A percentile compares a stretch with the other conserved stretches of the same genome.
phyloP scores from a whole-genome alignment of 2,888 invertebrate genomes.

The Parnassius smintheus region DNA sequence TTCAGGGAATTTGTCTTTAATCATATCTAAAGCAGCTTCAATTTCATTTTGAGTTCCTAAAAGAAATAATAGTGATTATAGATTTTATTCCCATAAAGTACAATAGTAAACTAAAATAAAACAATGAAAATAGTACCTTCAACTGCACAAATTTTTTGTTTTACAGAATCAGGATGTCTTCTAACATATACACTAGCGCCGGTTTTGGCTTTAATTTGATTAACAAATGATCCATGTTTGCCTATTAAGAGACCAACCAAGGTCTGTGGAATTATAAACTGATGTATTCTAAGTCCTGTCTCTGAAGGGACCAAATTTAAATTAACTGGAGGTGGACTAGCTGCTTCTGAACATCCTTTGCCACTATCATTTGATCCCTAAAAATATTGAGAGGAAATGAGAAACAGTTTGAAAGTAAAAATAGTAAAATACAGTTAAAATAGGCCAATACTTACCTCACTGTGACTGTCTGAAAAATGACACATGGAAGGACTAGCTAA shows the following conservation, averaged over 20 bases:
- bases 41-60: conserved; percentile 88
- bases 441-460: conserved; percentile 71
- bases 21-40: conserved; percentile 90
- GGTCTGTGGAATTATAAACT: conserved; percentile 87
- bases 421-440: not conserved
- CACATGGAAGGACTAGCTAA: conserved; percentile 85
- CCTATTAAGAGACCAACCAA: conserved; percentile 95
- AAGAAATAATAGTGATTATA: not conserved
- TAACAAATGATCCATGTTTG: conserved; percentile 89
- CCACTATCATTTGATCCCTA: conserved; percentile 92
- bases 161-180: conserved; percentile 86
- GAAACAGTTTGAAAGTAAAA: conserved; percentile 1
- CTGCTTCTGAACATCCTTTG: conserved; percentile 88
- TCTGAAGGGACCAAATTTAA: conserved; percentile 74
- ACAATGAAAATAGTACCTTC: conserved; percentile 80
- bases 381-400: conserved; percentile 23
- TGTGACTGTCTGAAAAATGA: conserved; percentile 86
- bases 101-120: not conserved
- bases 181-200: conserved; percentile 90
- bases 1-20: conserved; percentile 91
- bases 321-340: conserved; percentile 85
- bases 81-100: not conserved
- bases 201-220: conserved; percentile 88
- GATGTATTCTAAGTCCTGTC: conserved; percentile 80
- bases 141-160: conserved; percentile 91